Base-by-base conservation (phyloP, 2,888 invertebrate species). In the Cerastis rubricosa region DNA sequence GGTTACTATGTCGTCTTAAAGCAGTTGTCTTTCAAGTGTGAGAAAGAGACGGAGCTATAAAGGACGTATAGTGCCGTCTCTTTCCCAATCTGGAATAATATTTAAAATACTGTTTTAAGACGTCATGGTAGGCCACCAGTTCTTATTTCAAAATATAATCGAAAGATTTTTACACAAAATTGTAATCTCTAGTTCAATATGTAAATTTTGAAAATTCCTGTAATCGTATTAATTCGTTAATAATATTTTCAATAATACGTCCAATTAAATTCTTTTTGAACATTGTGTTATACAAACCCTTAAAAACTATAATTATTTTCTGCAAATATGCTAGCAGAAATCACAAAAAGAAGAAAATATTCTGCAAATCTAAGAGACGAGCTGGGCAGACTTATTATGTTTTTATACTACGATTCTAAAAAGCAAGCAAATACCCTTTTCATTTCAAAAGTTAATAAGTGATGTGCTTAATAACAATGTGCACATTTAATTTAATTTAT, bases 271-370 rank as follows among this genome's bases (percentile, higher is more conserved):
- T 63, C 7, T n/a, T 40, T 67, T n/a, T 1, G 12, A 0, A 63
- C 1, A 25, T 17, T 22, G 35, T 63, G 22, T 45, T 47, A n/a
- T 6, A 63, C 17, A 47, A 57, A 70, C 8, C 51, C 25, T 76
- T 77, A 69, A 40, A 74, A 61, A 14, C 54, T 77, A 47, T 22
- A 17, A 25, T 35, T 43, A 17, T 19, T 72, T 35, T 51, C 14
- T 64, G 43, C 49, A 2, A 17, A 14, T 63, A 68, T 64, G 69
- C 0, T 5, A 14, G n/a, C 51, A 47, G 25, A 35, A 47, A 19
- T 11, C 8, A 59, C 14, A 49, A 1, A 59, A 29, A n/a, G 8
- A 0, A 59, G 0, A 35, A 19, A 64, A 73, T 0, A 45, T 29
- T 64, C 35, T 25, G 47, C 40, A 22, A 71, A 49, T 49, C 12